Conservation (phyloP, 1,140 invertebrate species). For the Atta texana region DNA sequence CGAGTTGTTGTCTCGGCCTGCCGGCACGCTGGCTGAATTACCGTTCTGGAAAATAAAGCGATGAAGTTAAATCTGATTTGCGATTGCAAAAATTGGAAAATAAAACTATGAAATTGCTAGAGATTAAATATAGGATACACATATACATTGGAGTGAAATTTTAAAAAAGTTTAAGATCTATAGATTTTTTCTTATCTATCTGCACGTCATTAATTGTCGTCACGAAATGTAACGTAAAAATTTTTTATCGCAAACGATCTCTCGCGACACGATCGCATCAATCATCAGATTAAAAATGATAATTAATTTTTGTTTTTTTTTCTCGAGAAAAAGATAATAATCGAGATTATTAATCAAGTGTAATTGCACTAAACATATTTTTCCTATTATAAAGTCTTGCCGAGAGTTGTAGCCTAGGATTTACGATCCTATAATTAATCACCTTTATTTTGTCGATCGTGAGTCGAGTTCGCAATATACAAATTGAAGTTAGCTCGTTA, state of each 20-base stretch:
- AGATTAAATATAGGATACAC: not conserved
- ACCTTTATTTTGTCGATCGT: constrained; percentile 22
- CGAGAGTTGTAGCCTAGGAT: constrained; percentile 13
- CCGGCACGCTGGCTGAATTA: constrained; percentile 60
- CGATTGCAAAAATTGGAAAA: not conserved
- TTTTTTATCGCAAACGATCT: not conserved
- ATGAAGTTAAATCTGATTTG: not conserved
- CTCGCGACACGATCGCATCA: not conserved
- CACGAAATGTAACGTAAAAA: not conserved
- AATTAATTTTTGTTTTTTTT: not conserved
- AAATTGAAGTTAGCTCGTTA: constrained; percentile 31
- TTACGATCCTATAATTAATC: constrained; percentile 11
- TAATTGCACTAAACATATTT: constrained; percentile 22
- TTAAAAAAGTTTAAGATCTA: not conserved
- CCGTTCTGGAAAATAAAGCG: constrained; percentile 61
- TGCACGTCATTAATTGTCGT: not conserved
- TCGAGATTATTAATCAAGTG: constrained; percentile 22
- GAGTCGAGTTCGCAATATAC: not conserved
- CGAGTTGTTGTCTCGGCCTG: constrained; percentile 65
- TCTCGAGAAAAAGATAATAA: not conserved
- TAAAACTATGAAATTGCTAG: not conserved
- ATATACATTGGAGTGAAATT: not conserved
- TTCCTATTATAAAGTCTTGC: not conserved
- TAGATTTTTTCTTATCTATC: not conserved
- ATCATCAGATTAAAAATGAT: constrained; percentile 4